Evolutionary conservation across 35 echinoderm and acorn worm genomes (phyloP).

Genomic region (Strongylocentrotus purpuratus): DNA sequence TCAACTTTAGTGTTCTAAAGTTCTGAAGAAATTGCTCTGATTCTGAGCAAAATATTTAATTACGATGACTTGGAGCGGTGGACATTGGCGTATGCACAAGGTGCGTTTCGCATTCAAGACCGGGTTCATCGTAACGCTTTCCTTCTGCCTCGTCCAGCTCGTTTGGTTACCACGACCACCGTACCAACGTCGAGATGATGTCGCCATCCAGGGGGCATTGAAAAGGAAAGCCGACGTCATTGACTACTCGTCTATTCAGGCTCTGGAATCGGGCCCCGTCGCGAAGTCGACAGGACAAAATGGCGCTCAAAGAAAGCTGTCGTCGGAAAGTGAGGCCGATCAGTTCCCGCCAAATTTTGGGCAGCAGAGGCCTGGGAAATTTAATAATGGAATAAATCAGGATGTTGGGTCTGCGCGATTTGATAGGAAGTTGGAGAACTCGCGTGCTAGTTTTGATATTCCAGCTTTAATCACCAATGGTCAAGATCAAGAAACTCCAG

Average conservation of each 20-base stretch:
- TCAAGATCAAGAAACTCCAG: not conserved
- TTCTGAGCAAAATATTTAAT: not conserved
- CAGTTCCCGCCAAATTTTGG: not conserved
- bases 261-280: not conserved
- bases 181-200: not conserved
- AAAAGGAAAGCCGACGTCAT: slow-evolving; percentile 14
- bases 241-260: not conserved
- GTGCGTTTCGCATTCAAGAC: not conserved
- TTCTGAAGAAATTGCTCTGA: not conserved
- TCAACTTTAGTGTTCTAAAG: no score
- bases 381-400: not conserved
- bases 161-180: not conserved
- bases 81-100: not conserved
- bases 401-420: not conserved
- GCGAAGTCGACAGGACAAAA: not conserved
- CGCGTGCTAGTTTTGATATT: not conserved
- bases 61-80: not conserved
- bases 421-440: not conserved
- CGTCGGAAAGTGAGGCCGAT: not conserved
- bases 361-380: not conserved
- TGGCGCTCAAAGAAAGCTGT: not conserved
- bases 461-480: not conserved
- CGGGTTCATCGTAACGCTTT: not conserved
- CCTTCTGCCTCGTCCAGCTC: not conserved
- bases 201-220: not conserved